Evolutionary conservation across 37 sponge, comb jelly and placozoan species (phyloP), one percentile per base, ranked within the genome.

Genomic region (Aphrocallistes beatrix): DNA sequence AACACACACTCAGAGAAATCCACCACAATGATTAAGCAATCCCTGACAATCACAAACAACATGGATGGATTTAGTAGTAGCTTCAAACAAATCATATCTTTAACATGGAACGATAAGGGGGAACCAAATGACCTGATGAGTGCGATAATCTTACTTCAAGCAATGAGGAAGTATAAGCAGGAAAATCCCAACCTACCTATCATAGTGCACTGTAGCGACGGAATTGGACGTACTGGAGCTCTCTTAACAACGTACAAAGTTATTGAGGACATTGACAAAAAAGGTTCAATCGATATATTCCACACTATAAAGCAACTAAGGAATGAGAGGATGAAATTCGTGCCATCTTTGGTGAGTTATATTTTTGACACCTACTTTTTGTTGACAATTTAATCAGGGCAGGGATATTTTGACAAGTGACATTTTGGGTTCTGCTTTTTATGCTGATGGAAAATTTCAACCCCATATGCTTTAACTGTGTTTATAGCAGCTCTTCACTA

Each of bases 51-150:
- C 10, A 30, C 10, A 60, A 13, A 60, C 21, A 60, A 13, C 34
- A 28, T 6, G 3, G 21, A 60, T 60, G 75, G 75, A 3, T 6
- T 60, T 6, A 25, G 28, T 6, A 19, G n/a, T 60, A 25, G 28
- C 8, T 21, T 60, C n/a, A 60, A 21, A 1, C 75, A 60, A 28
- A 3, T 60, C 10, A 60, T 60, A 19, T 60, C 34, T 6, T 1
- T 60, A 60, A 30, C 75, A 32, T 60, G 75, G 75, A 60, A 60
- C 75, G 75, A 60, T 6, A 60, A 60, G n/a, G 75, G 75, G 32
- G 75, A 60, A 60, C 32, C 75, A 25, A 60, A 19, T 32, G 75
- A 60, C n/a, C 8, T 60, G 6, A 3, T 25, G n/a, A 60, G 75
- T 60, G 34, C n/a, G 6, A 21, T 60, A 25, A 6, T 19, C 10